These are phyloP conservation scores for Gymnorhina tibicen DNA, from an alignment of 2,113 vertebrate genomes.

Conservation along the genomic window DNA sequence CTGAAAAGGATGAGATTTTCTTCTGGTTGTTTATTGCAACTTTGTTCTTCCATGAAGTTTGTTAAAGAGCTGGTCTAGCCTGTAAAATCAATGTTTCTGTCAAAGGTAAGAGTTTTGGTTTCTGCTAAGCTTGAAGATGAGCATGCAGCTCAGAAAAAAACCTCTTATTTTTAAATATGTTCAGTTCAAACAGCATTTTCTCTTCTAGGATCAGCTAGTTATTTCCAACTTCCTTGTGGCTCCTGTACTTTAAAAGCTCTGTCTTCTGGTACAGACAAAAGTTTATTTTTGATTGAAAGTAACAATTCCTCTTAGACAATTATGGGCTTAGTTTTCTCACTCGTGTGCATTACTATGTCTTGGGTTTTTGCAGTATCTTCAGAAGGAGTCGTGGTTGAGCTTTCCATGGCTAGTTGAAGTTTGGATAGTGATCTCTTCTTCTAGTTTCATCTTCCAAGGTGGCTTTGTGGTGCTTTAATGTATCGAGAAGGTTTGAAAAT, in stretches of 20 bases:
- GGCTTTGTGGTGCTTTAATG: not conserved
- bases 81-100: not conserved
- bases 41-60: not conserved
- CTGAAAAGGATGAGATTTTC: not conserved
- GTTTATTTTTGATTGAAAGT: not conserved
- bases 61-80: not conserved
- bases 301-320: not conserved
- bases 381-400: not conserved
- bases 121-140: not conserved
- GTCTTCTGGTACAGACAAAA: not conserved
- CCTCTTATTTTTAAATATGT: not conserved
- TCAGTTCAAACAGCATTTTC: not conserved
- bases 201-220: not conserved
- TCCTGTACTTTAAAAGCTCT: not conserved
- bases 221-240: not conserved
- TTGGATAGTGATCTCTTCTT: not conserved
- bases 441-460: not conserved
- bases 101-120: not conserved
- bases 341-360: accelerated
- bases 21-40: not conserved
- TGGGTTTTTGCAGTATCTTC: not conserved
- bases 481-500: not conserved
- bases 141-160: not conserved
- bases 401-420: not conserved
- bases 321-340: not conserved